Base-by-base conservation (phyloP, 2,797 vertebrate species). In the Acestrorhynchus altus region DNA sequence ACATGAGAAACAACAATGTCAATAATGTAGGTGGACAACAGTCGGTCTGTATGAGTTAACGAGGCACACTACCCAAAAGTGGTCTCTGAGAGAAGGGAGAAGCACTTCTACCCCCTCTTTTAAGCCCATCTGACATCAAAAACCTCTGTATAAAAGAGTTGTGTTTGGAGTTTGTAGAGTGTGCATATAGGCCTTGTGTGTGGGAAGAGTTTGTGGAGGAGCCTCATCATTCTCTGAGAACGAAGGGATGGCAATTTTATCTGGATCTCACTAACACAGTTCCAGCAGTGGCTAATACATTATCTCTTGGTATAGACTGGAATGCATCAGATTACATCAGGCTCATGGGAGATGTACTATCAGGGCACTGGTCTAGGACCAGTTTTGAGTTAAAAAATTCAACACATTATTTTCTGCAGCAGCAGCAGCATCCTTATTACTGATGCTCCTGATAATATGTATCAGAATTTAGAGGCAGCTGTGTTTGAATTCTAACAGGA, bases 161-260 rank as follows among this genome's bases (percentile, higher is more conserved):
- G 59, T 61, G 59, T 16, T 26, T 18, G 15, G 7, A 28, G 47
- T 16, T 60, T 20, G 1, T 28, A 12, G 63, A 42, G 63, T 46
- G 11, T 46, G 63, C 18, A 6, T 46, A 13, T 42, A 20, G n/a
- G n/a, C n/a, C n/a, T n/a, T n/a, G 18, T 20, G 28, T 31, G 18
- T 35, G 5, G 8, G 1, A n/a, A 15, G 20, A 24, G 47, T 22
- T 46, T 15, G 49, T 69, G 49, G 66, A 67, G 18, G 66, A n/a
- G 46, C 47, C 47, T 46, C 66, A 69, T 69, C 66, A 47, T 54
- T 81, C 74, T 73, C 63, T 1, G 5, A 66, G 69, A 77, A 46
- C 44, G 10, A 31, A 22, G 7, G 18, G 74, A 68, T 81, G 66
- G 28, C 75, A 28, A 73, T 81, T 72, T 81, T 77, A 81, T 81